Evolutionary conservation across 2,888 invertebrate species (phyloP).

Genomic region (Tribolium freemani): DNA sequence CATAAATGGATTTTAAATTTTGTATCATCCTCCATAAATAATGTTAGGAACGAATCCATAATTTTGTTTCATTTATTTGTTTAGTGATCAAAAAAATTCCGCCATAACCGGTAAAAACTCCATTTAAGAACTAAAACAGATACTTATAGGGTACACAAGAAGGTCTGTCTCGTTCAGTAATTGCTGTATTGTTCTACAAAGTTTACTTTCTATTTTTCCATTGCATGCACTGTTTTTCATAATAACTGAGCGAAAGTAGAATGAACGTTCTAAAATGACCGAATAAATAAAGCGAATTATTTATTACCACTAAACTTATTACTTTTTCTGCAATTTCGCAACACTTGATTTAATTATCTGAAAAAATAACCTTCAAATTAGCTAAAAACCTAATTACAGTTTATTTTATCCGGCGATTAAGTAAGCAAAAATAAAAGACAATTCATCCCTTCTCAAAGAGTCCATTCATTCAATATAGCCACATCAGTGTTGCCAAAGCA

Average conservation of each 20-base stretch:
- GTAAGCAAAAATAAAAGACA: not conserved
- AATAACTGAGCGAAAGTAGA: constrained; percentile 24
- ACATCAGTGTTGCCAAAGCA: not conserved
- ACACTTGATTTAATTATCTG: not conserved
- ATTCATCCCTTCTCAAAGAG: not conserved
- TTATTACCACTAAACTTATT: not conserved
- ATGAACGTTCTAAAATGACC: constrained; percentile 30
- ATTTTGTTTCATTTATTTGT: too few relatives aligned
- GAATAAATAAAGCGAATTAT: constrained; percentile 17
- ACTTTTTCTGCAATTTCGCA: not conserved
- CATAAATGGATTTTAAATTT: too few relatives aligned
- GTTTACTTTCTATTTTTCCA: constrained; percentile 27
- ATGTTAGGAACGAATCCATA: too few relatives aligned
- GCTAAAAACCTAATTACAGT: not conserved
- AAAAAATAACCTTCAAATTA: not conserved
- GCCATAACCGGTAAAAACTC: not conserved
- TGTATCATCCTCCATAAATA: too few relatives aligned
- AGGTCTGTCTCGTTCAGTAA: not conserved
- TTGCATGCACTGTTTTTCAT: constrained; percentile 31
- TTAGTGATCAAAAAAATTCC: not conserved
- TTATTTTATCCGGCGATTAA: not conserved
- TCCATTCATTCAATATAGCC: not conserved
- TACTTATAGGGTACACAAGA: not conserved
- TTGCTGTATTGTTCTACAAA: constrained; percentile 22
- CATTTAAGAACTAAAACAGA: not conserved